Percentiles rank a stretch among this genome's conserved stretches.
Conservation (phyloP, 2,888 invertebrate genomes). For the Caenorhabditis becei region DNA sequence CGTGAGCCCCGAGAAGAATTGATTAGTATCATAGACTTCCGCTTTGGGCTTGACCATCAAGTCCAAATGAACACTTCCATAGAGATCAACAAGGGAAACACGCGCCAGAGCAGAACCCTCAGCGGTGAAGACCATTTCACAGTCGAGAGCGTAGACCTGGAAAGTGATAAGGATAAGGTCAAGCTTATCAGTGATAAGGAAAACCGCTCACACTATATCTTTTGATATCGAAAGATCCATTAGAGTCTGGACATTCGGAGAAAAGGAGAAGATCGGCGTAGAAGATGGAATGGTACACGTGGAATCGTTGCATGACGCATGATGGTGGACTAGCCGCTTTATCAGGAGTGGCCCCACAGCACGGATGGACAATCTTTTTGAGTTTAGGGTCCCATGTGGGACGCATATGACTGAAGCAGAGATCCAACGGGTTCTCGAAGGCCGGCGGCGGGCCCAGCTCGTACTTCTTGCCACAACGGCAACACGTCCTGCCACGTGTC, state of each 20-base stretch:
- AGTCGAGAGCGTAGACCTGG: slow-evolving; percentile 91
- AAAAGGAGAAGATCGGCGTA: slow-evolving; percentile 66
- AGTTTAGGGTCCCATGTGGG: slow-evolving; percentile 28
- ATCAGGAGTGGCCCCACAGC: slow-evolving; percentile 85
- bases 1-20: slow-evolving; percentile 94
- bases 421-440: background rate
- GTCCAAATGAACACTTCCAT: slow-evolving; percentile 88
- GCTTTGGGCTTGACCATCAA: slow-evolving; percentile 89
- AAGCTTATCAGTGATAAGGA: background rate
- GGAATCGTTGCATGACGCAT: slow-evolving; percentile 87
- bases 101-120: slow-evolving; percentile 73
- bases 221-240: slow-evolving; percentile 65
- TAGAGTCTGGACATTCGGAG: slow-evolving; percentile 68
- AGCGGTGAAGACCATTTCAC: slow-evolving; percentile 85
- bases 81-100: slow-evolving; percentile 74
- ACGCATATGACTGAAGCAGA: background rate
- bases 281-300: slow-evolving; percentile 75
- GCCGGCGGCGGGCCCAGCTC: background rate
- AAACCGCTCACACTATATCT: slow-evolving; percentile 61
- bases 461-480: background rate
- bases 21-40: slow-evolving; percentile 91
- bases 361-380: slow-evolving; percentile 82
- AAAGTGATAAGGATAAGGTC: background rate
- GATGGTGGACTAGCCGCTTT: slow-evolving; percentile 85
- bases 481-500: background rate